Conservation (phyloP, 2,113 vertebrate species). For the Oceanodroma tethys region DNA sequence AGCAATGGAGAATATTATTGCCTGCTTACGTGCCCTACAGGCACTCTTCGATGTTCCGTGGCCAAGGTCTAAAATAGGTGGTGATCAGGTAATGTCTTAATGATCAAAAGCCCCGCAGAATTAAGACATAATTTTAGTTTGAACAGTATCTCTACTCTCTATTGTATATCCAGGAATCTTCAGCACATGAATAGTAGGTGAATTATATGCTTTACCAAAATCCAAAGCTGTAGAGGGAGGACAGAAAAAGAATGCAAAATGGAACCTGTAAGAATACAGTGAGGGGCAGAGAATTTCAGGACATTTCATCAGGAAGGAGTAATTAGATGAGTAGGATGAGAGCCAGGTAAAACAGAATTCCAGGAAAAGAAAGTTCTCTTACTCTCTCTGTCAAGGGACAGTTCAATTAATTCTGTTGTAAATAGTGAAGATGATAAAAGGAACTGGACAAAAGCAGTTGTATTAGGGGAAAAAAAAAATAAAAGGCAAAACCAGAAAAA, state of each 20-base stretch:
- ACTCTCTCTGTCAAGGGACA: background rate
- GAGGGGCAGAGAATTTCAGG: background rate
- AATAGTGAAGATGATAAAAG: background rate
- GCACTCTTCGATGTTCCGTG: constrained; percentile 84
- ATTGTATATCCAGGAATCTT: background rate
- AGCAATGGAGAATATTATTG: constrained; percentile 88
- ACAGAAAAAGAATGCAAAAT: background rate
- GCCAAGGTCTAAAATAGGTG: constrained; percentile 87
- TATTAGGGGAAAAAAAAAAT: no score
- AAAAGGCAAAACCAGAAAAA: background rate
- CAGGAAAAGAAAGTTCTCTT: background rate
- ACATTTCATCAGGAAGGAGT: background rate
- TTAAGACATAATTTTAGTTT: background rate
- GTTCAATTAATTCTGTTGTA: background rate
- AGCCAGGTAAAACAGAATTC: background rate
- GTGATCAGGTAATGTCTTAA: constrained; percentile 82
- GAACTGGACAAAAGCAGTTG: background rate
- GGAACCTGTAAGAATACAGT: background rate
- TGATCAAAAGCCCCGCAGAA: background rate
- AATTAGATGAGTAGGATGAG: background rate
- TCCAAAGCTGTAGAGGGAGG: background rate
- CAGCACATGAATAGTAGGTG: background rate
- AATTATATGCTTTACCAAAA: background rate
- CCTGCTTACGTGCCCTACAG: constrained; percentile 85
- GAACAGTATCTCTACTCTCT: background rate